phyloP scores from a whole-genome alignment of 2,888 invertebrate species.

The Tiliacea citrago region DNA sequence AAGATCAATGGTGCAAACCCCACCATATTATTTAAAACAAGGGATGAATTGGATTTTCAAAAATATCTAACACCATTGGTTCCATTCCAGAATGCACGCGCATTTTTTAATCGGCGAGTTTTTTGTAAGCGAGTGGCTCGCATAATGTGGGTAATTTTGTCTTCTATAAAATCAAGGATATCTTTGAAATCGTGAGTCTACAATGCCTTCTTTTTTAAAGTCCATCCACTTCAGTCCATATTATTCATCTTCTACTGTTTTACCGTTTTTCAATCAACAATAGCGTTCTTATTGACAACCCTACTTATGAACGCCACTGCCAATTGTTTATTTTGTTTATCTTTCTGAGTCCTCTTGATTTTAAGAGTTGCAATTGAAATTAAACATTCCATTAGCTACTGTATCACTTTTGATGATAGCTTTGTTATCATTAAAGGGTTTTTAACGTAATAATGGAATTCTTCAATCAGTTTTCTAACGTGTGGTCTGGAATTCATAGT shows the following conservation, averaged over 20 bases:
- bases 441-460: conserved; percentile 20
- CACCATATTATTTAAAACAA: neutral
- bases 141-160: neutral
- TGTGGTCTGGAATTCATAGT: neutral
- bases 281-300: conserved; percentile 3
- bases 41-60: neutral
- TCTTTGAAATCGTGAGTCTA: too few species aligned
- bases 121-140: neutral
- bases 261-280: neutral
- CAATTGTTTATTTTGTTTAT: conserved; percentile 24
- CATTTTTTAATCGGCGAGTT: neutral
- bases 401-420: conserved; percentile 30
- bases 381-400: conserved; percentile 45
- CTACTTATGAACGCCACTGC: conserved; percentile 9
- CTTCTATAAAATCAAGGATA: too few species aligned
- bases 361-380: conserved; percentile 44
- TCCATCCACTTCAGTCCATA: too few species aligned
- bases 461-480: conserved; percentile 11
- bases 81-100: neutral
- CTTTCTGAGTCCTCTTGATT: conserved; percentile 26
- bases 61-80: neutral
- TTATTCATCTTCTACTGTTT: neutral
- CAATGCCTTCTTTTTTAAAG: too few species aligned
- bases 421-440: conserved; percentile 21
- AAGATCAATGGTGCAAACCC: neutral